Percentiles rank a stretch among this genome's conserved stretches.
These are phyloP conservation scores for Lates calcarifer DNA, from an alignment of 2,113 vertebrate genomes.

Conservation along the genomic window DNA sequence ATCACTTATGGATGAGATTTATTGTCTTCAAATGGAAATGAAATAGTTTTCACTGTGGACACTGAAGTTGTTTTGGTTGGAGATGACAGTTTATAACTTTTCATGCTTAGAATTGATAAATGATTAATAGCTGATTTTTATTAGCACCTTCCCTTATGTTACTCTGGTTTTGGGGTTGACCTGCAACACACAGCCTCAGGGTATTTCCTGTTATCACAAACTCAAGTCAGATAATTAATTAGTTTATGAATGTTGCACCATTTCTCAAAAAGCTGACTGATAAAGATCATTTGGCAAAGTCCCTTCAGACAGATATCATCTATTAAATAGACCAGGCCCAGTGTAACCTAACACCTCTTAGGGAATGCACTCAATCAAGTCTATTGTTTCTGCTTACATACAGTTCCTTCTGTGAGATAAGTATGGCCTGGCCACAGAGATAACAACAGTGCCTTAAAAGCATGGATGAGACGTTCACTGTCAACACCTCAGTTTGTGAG, in stretches of 20 bases:
- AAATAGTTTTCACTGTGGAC: background rate
- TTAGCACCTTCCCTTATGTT: background rate
- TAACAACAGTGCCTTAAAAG: slow-evolving; percentile 84
- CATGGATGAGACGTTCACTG: slow-evolving; percentile 77
- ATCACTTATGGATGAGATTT: slow-evolving; percentile 42
- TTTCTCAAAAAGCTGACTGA: slow-evolving; percentile 67
- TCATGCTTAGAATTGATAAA: background rate
- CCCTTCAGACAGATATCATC: slow-evolving; percentile 77
- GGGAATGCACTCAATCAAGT: slow-evolving; percentile 87
- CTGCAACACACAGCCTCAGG: slow-evolving; percentile 4
- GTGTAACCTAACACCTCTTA: slow-evolving; percentile 84
- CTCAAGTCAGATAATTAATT: slow-evolving; percentile 58
- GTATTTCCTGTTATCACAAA: slow-evolving; percentile 63
- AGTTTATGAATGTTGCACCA: slow-evolving; percentile 65
- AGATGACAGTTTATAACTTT: background rate
- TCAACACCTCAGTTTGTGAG: slow-evolving; percentile 71
- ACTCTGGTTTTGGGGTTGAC: background rate
- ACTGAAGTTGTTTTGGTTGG: background rate
- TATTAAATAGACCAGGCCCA: slow-evolving; percentile 77
- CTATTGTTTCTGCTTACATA: slow-evolving; percentile 88
- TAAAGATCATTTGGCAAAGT: slow-evolving; percentile 67
- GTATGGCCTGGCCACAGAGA: slow-evolving; percentile 77
- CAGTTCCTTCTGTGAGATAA: slow-evolving; percentile 86
- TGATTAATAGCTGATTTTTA: background rate
- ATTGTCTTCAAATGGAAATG: slow-evolving; percentile 59